Conservation (phyloP, 2,888 invertebrate genomes). For the Endotricha flammealis region DNA sequence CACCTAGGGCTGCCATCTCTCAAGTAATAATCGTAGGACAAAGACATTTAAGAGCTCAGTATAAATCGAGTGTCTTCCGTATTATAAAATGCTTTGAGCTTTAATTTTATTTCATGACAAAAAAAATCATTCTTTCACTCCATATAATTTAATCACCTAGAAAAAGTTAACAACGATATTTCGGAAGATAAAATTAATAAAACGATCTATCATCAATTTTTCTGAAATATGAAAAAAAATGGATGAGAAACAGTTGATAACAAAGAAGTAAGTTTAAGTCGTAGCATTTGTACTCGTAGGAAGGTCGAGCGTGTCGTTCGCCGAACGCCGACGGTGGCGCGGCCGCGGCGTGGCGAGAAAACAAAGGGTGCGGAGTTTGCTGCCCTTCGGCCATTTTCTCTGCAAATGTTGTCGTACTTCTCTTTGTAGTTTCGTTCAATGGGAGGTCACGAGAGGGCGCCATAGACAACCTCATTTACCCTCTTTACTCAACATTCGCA, state of each 20-base stretch:
- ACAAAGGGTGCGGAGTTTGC: slow-evolving; percentile 53
- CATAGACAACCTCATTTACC: slow-evolving; percentile 55
- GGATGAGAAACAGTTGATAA: too few species aligned
- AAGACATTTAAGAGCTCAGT: neutral
- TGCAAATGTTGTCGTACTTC: slow-evolving; percentile 58
- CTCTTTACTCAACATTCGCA: slow-evolving; percentile 45
- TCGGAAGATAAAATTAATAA: too few species aligned
- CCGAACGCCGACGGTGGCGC: slow-evolving; percentile 33
- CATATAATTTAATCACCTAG: too few species aligned
- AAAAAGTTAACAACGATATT: too few species aligned
- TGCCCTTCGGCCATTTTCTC: slow-evolving; percentile 66
- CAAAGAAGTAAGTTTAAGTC: slow-evolving; percentile 35
- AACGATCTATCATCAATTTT: too few species aligned
- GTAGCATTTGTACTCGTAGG: slow-evolving; percentile 33
- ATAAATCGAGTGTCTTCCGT: neutral
- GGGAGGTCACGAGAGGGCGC: slow-evolving; percentile 55
- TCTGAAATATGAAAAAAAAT: too few species aligned
- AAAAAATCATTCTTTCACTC: too few species aligned
- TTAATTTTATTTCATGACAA: neutral
- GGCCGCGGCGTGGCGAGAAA: slow-evolving; percentile 46
- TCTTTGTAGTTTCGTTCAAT: slow-evolving; percentile 58
- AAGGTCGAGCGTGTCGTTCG: slow-evolving; percentile 39
- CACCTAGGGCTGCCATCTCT: slow-evolving; percentile 15
- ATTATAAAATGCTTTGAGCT: neutral
- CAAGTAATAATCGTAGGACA: slow-evolving; percentile 1